A percentile compares a stretch with the other conserved stretches of the same genome.
These are phyloP conservation scores for Condylura cristata DNA, from an alignment of 2,113 vertebrate genomes.

Conservation along the genomic window DNA sequence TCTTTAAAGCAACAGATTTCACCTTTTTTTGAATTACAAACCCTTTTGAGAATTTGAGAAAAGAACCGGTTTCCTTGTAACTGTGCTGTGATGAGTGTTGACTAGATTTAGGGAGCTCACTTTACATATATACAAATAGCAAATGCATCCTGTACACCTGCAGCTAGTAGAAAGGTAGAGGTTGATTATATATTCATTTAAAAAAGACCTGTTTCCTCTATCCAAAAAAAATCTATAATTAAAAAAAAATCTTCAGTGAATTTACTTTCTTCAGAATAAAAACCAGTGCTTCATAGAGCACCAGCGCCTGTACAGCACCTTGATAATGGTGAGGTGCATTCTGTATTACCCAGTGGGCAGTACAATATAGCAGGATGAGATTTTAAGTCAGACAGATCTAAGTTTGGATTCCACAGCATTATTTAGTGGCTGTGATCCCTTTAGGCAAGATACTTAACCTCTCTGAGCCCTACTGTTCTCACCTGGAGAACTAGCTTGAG, in stretches of 20 bases:
- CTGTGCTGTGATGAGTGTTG: no score
- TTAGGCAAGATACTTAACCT: neutral
- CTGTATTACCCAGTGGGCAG: neutral
- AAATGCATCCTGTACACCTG: no score
- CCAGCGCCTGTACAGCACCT: neutral
- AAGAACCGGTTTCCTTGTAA: neutral
- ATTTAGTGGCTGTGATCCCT: neutral
- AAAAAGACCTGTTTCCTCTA: neutral
- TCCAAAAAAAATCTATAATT: neutral
- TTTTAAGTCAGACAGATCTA: neutral
- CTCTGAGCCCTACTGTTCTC: neutral
- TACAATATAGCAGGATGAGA: neutral
- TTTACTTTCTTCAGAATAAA: constrained; percentile 15
- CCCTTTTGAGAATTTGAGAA: neutral
- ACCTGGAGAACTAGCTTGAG: neutral
- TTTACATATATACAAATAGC: no score
- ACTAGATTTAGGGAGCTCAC: no score
- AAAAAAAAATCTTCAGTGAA: neutral
- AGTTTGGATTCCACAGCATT: neutral
- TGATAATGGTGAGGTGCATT: neutral
- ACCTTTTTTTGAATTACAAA: neutral
- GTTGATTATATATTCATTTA: no score
- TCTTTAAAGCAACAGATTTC: neutral
- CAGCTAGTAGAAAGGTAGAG: no score
- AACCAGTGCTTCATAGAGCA: neutral